Evolutionary conservation across 2,113 vertebrate species (phyloP).

Genomic region (Hoplias malabaricus): DNA sequence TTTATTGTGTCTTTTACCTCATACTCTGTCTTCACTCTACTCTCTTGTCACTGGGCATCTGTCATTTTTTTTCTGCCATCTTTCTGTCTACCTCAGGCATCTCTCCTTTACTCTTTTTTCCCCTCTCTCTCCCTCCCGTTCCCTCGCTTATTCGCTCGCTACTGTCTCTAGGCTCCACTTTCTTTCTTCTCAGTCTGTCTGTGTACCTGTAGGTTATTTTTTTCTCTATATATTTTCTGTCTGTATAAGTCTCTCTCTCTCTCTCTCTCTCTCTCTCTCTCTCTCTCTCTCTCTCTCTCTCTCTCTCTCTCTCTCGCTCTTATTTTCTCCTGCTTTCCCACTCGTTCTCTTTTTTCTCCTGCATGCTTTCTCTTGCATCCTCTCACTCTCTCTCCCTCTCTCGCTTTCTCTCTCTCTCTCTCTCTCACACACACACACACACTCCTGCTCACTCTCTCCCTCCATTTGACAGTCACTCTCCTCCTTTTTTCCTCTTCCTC

Average conservation of each 20-base stretch:
- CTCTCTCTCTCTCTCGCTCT: too few species aligned
- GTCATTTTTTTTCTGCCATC: conserved; percentile 15
- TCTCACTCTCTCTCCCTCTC: too few species aligned
- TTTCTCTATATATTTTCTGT: too few species aligned
- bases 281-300: too few species aligned
- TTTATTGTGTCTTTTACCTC: conserved; percentile 31
- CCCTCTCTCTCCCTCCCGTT: background rate
- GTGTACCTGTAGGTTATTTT: conserved; percentile 15
- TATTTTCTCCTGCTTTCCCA: too few species aligned
- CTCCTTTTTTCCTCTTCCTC: background rate
- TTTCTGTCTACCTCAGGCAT: background rate
- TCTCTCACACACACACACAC: too few species aligned
- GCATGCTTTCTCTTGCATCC: too few species aligned
- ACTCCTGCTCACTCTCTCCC: too few species aligned
- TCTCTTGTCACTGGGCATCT: conserved; percentile 1
- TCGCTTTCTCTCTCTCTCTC: background rate
- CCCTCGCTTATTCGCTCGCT: background rate
- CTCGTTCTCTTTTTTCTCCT: too few species aligned
- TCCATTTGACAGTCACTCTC: conserved; percentile 2
- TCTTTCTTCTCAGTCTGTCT: conserved; percentile 15
- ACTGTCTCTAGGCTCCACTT: background rate
- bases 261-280: too few species aligned
- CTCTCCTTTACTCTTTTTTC: background rate
- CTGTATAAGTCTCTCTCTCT: too few species aligned
- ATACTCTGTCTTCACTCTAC: background rate